A percentile compares a stretch with the other conserved stretches of the same genome.
Conservation (phyloP, 2,113 vertebrate species). For the Siphamia tubifer region DNA sequence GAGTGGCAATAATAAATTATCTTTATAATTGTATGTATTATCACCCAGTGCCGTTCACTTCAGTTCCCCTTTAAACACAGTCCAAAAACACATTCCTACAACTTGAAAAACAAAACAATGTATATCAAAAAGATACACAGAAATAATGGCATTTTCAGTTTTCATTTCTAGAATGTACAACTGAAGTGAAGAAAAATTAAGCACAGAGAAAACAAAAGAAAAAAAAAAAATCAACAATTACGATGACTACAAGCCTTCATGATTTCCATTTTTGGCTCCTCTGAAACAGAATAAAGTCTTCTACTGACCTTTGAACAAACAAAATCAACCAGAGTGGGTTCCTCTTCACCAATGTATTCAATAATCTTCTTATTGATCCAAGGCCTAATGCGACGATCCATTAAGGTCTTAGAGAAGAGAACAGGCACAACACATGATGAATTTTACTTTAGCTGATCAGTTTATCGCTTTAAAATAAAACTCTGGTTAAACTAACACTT, state of each 20-base stretch:
- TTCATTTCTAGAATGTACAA: no score
- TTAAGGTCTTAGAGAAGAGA: conserved; percentile 83
- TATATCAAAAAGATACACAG: no score
- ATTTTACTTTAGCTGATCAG: neutral
- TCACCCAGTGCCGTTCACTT: no score
- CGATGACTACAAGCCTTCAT: neutral
- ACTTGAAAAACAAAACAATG: no score
- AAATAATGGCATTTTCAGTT: no score
- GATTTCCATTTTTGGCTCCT: neutral
- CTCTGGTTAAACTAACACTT: no score
- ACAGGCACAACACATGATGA: neutral
- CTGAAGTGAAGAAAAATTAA: neutral
- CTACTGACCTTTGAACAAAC: conserved; percentile 94
- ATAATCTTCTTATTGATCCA: conserved; percentile 99
- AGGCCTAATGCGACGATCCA: conserved; percentile 96
- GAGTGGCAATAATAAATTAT: no score
- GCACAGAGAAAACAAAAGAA: neutral
- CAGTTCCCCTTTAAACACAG: no score
- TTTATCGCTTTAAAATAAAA: no score
- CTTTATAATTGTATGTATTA: no score
- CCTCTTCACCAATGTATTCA: conserved; percentile 99
- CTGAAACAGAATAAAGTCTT: no score
- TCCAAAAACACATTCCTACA: no score
- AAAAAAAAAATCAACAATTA: neutral
- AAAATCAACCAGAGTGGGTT: conserved; percentile 96